Evolutionary conservation across 2,113 vertebrate species (phyloP).

Genomic region (Emydocephalus ijimae): DNA sequence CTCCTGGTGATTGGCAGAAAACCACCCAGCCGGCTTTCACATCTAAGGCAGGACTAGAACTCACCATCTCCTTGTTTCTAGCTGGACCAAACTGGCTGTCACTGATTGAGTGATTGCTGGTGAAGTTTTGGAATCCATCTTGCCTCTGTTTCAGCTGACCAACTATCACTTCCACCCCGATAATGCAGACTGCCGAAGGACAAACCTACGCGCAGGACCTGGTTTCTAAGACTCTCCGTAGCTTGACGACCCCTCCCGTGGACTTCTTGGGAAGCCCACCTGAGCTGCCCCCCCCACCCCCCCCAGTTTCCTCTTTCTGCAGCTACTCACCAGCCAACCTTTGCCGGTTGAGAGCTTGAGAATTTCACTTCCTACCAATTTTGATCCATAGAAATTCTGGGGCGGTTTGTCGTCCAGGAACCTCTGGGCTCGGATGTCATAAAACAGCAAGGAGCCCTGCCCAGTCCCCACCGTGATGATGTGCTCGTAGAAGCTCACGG

Average conservation of each 20-base stretch:
- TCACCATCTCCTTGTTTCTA: neutral
- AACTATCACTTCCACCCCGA: neutral
- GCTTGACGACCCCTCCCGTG: fast-evolving
- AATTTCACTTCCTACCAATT: conserved; percentile 79
- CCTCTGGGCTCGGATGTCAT: conserved; percentile 92
- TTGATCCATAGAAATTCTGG: conserved; percentile 67
- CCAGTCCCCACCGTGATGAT: conserved; percentile 97
- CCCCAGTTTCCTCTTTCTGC: fast-evolving
- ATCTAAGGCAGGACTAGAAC: neutral
- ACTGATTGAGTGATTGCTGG: neutral
- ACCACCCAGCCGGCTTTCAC: neutral
- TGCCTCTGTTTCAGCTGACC: no score
- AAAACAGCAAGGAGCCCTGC: conserved; percentile 93
- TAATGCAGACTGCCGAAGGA: neutral
- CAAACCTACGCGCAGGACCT: neutral
- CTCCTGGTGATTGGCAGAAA: neutral
- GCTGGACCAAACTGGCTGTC: neutral
- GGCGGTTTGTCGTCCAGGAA: conserved; percentile 84
- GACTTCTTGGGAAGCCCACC: neutral
- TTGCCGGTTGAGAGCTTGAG: conserved; percentile 91
- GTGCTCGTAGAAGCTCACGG: conserved; percentile 97
- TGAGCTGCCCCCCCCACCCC: no score
- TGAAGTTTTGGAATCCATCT: neutral
- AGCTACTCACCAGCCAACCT: conserved; percentile 91
- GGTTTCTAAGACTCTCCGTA: neutral